Evolutionary conservation across 2,113 vertebrate species (phyloP), one percentile per base, ranked within the genome.

Genomic region (Myxocyprinus asiaticus): DNA sequence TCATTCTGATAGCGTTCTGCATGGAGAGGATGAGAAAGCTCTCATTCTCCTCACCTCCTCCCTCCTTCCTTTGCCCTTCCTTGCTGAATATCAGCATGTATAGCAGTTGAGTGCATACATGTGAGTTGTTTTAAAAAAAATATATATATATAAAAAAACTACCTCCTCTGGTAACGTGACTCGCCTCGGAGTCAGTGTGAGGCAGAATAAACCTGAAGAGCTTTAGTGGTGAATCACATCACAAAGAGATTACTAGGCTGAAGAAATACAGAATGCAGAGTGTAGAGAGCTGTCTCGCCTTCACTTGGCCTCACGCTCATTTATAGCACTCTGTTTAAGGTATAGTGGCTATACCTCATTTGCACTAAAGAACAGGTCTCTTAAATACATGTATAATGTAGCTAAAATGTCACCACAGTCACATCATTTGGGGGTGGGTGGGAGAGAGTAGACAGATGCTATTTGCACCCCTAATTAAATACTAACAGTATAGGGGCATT

Each of bases 301-400:
- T 63, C 61, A 12, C 71, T 76, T 47, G 45, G 58, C 50, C 71
- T 45, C 9, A 7, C 10, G 12, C 71, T 62, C 15, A 47, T 74
- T 62, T 74, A 74, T 44, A 76, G 61, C 73, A 76, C 73, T 76
- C 61, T 51, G 73, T 65, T 64, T 76, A 76, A 76, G 64, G 73
- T 65, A 65, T 53, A 48, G 59, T 48, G 73, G 64, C 48, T 51
- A 42, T 76, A 64, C 48, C 61, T 42, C 7, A 22, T 53, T 48
- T 64, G 48, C 61, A 7, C 61, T 65, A 8, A n/a, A 65, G 47
- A 64, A 44, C 58, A 3, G 44, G 55, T 62, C 71, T 62, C 71
- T 74, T 74, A 43, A 76, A 59, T 76, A 33, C 22, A 33, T 33
- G 3, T 33, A 33, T 33, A 33, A 1, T 33, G 1, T 33, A 33